phyloP scores from a whole-genome alignment of 1,140 invertebrate species.

The Drosophila setifemur region DNA sequence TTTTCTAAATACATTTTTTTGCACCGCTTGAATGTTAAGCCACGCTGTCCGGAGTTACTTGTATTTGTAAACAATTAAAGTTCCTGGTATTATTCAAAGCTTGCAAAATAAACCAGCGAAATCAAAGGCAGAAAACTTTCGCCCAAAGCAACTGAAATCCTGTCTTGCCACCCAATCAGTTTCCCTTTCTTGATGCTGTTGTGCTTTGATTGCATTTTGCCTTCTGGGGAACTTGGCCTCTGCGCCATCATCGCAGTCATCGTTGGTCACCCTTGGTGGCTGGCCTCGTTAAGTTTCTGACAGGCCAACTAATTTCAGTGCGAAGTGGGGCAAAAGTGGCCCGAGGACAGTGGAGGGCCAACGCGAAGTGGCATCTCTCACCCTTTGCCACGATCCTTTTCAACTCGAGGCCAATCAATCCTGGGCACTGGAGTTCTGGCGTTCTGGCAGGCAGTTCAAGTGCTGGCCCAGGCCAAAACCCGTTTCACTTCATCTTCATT shows the following conservation, averaged over 20 bases:
- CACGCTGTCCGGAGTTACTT: no score
- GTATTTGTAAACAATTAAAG: no score
- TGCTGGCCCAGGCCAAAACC: constrained; percentile 24
- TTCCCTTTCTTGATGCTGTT: constrained; percentile 7
- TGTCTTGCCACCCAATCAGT: no score
- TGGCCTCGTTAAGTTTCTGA: constrained; percentile 38
- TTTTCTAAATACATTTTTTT: no score
- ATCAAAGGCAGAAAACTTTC: no score
- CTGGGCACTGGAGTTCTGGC: constrained; percentile 5
- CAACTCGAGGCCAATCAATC: constrained; percentile 53
- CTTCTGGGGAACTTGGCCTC: constrained; percentile 2
- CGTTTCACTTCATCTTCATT: constrained; percentile 71
- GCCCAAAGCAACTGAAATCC: no score
- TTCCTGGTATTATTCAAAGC: no score
- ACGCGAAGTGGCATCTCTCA: constrained; percentile 38
- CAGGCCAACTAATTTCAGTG: constrained; percentile 48
- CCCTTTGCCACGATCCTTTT: not conserved
- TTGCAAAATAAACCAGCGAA: no score
- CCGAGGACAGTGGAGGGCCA: constrained; percentile 8
- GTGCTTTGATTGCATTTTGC: constrained; percentile 26
- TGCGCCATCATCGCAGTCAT: constrained; percentile 1
- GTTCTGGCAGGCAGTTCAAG: constrained; percentile 47
- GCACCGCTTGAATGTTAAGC: no score
- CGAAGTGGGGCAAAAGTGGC: constrained; percentile 11
- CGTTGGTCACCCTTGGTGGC: not conserved